Evolutionary conservation across 1,140 invertebrate species (phyloP).

Genomic region (Marisa cornuarietis): DNA sequence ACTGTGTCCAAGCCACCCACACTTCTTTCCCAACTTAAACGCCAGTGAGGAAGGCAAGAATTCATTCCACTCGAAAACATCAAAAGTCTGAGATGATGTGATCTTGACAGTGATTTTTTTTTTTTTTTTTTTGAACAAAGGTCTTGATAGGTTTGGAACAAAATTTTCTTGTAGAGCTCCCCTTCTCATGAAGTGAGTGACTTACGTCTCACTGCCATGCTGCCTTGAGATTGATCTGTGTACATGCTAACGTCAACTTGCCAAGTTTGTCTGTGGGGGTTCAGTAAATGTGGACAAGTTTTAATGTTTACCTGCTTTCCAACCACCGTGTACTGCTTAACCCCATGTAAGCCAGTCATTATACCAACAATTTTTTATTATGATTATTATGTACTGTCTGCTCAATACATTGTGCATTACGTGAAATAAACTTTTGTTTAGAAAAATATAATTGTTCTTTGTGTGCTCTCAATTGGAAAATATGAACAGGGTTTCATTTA

Average conservation of each 20-base stretch:
- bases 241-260: neutral
- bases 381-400: constrained; percentile 4
- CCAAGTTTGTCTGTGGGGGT: neutral
- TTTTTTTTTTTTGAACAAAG: neutral
- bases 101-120: neutral
- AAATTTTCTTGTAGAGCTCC: neutral
- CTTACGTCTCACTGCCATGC: neutral
- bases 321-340: constrained; percentile 2
- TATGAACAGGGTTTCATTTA: no score
- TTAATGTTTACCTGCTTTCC: neutral
- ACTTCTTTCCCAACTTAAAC: neutral
- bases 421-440: constrained; percentile 5
- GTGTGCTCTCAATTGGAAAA: no score
- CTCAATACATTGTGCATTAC: constrained; percentile 10
- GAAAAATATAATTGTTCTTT: constrained; percentile 6
- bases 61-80: neutral
- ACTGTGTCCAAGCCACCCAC: no score
- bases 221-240: constrained; percentile 6
- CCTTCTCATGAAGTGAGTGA: neutral
- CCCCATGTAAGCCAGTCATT: constrained; percentile 1
- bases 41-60: neutral
- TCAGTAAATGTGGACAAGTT: neutral
- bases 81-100: neutral
- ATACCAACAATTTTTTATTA: constrained; percentile 1
- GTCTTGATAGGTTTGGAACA: neutral